Evolutionary conservation across 2,113 vertebrate species (phyloP), one percentile per base, ranked within the genome.

Genomic region (Alouatta palliata): DNA sequence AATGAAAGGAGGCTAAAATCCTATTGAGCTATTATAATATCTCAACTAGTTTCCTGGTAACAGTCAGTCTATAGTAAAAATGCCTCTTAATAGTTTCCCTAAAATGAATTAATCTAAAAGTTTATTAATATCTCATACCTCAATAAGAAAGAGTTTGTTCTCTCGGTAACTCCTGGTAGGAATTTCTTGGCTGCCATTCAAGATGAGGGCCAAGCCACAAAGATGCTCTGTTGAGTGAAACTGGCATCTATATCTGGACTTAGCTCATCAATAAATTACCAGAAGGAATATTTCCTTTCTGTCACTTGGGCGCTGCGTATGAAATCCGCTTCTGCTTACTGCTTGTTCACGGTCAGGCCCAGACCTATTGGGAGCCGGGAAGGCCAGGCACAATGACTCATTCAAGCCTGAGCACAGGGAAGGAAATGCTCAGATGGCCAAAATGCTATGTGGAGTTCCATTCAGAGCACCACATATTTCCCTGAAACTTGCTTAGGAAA

Each of bases 361-460:
- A 97, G 98, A 97, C 96, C 96, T 97, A 96, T 95, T 0, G 0
- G 81, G 96, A 98, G 95, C 75, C 92, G 97, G 97, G 75, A 98
- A 94, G 97, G 88, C 89, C 43, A 93, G 96, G 97, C 95, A 98
- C 98, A 99, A 98, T 98, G 98, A 98, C 94, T 98, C 98, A 99
- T 99, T 99, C 98, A 99, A 94, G 43, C 37, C 70, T 83, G 93
- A 86, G 83, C 54, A 93, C 93, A 96, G 97, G 97, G 98, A 98
- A 98, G 98, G 98, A 99, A 99, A 98, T 98, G 96, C 95, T 98
- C 97, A 96, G 45, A 98, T 96, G 90, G 97, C 97, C 98, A 97
- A 97, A 98, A 98, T 96, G 96, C 96, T 97, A 96, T 96, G 93
- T 98, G 98, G 96, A 97, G 93, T 99, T 98, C 98, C 98, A 98